phyloP scores from a whole-genome alignment of 2,113 vertebrate species.

The Willisornis vidua region DNA sequence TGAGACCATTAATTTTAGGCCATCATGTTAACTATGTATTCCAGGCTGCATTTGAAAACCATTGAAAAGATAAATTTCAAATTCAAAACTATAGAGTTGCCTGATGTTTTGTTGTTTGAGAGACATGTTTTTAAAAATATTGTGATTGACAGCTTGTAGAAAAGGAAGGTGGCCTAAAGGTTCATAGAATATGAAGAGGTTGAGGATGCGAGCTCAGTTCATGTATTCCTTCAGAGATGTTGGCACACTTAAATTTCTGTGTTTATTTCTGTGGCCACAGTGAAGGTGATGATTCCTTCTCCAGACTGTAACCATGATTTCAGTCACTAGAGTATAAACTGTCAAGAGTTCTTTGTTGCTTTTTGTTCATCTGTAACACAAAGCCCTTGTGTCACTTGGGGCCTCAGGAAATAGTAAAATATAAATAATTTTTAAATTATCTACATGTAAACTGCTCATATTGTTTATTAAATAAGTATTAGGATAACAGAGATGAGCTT shows the following conservation, averaged over 20 bases:
- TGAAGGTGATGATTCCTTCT: neutral
- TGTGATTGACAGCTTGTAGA: neutral
- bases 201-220: neutral
- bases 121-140: neutral
- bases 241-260: neutral
- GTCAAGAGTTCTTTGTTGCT: neutral
- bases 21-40: neutral
- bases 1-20: neutral
- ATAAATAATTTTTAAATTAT: neutral
- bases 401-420: neutral
- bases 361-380: neutral
- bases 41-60: neutral
- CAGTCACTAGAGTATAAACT: neutral
- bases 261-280: neutral
- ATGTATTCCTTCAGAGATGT: neutral
- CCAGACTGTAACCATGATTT: neutral
- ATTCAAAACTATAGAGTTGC: neutral
- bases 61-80: neutral
- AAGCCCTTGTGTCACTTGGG: neutral
- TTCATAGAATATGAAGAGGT: neutral
- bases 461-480: slow-evolving; percentile 33
- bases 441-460: neutral
- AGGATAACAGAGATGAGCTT: slow-evolving; percentile 31
- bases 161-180: neutral
- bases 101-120: neutral